These are phyloP conservation scores for Liparis tanakae DNA, from an alignment of 2,797 vertebrate genomes.

Conservation along the genomic window DNA sequence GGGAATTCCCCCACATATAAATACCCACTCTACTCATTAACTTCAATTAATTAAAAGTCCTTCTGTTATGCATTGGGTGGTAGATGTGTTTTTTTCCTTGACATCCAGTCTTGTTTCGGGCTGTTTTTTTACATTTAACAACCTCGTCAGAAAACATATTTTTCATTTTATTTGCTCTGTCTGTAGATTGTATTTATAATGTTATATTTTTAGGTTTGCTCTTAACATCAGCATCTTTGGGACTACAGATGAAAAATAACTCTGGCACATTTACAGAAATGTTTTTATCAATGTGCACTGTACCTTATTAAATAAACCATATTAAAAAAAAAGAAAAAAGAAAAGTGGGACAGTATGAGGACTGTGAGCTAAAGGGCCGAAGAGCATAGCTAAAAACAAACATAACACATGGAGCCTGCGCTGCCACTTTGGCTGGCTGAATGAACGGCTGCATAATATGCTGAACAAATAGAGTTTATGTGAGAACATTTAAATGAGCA, in stretches of 20 bases:
- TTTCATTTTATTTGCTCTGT: no score
- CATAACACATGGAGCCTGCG: neutral
- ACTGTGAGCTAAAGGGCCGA: constrained; percentile 14
- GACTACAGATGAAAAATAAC: no score
- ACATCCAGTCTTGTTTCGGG: neutral
- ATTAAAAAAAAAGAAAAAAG: no score
- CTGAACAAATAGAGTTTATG: constrained; percentile 31
- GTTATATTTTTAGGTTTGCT: no score
- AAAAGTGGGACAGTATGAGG: neutral
- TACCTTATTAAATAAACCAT: no score
- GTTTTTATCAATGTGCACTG: no score
- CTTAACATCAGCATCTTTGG: no score
- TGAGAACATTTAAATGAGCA: constrained; percentile 32
- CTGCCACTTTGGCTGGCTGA: constrained; percentile 8
- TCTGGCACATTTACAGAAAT: no score
- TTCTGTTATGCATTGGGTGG: neutral
- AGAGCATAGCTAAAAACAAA: constrained; percentile 18
- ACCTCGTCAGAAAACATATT: neutral
- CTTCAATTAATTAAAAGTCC: neutral
- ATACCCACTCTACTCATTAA: neutral
- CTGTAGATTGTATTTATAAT: no score
- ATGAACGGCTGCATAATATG: constrained; percentile 25
- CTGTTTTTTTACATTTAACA: neutral
- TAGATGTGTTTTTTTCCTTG: neutral
- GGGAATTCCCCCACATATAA: neutral